phyloP scores from a whole-genome alignment of 2,888 invertebrate genomes.

The Troides aeacus region DNA sequence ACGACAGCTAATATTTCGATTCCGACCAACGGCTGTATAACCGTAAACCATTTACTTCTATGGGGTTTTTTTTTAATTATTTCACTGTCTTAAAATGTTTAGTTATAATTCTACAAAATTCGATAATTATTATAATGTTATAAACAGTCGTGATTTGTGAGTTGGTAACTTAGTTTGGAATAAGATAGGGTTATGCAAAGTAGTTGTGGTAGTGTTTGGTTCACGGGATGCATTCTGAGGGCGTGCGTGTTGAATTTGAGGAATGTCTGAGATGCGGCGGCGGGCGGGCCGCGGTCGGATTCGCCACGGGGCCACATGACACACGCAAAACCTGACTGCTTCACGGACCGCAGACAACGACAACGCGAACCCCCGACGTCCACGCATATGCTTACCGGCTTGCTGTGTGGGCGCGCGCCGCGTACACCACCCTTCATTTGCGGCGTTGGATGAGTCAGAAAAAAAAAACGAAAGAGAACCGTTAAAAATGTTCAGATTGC shows the following conservation, averaged over 20 bases:
- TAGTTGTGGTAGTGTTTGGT: conserved; percentile 64
- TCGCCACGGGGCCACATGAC: conserved; percentile 38
- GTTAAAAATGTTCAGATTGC: conserved; percentile 54
- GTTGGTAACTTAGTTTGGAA: conserved; percentile 32
- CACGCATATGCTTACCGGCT: conserved; percentile 56
- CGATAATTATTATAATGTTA: neutral
- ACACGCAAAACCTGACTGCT: conserved; percentile 27
- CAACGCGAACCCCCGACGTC: conserved; percentile 24
- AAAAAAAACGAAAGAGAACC: conserved; percentile 57
- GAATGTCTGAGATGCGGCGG: conserved; percentile 65
- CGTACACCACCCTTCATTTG: conserved; percentile 66
- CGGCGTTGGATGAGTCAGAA: conserved; percentile 75
- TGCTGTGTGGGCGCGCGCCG: conserved; percentile 57
- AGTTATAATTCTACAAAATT: neutral
- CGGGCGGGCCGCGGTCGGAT: conserved; percentile 48
- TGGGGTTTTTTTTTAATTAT: conserved; percentile 47
- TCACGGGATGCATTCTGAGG: conserved; percentile 71
- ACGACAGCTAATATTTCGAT: conserved; percentile 68
- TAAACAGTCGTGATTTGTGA: neutral
- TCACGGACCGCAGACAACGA: conserved; percentile 26
- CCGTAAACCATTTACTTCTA: conserved; percentile 58
- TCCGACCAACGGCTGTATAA: conserved; percentile 58
- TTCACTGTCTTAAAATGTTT: neutral
- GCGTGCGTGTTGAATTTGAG: conserved; percentile 67
- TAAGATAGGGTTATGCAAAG: conserved; percentile 62